These are phyloP conservation scores for Macrobrachium nipponense DNA, from an alignment of 1,140 invertebrate species.

Conservation along the genomic window DNA sequence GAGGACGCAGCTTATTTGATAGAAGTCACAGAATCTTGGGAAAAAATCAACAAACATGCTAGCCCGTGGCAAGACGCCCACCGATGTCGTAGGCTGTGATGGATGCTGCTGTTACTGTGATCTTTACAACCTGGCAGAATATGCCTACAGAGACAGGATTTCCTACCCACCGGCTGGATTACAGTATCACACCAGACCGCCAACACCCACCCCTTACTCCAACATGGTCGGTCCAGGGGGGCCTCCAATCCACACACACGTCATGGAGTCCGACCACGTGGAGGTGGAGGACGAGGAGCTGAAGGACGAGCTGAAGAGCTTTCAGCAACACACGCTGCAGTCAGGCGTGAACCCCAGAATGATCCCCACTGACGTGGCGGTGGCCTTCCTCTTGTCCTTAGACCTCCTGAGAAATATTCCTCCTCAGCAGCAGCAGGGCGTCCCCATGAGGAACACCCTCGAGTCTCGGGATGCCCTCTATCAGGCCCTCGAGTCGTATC, in stretches of 20 bases:
- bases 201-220: background rate
- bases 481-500: constrained; percentile 6
- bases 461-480: background rate
- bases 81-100: background rate
- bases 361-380: constrained; percentile 13
- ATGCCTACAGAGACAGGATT: constrained; percentile 20
- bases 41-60: background rate
- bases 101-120: constrained; percentile 35
- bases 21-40: too few species aligned
- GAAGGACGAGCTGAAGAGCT: background rate
- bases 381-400: constrained; percentile 41
- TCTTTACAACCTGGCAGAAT: constrained; percentile 24
- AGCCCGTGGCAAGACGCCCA: constrained; percentile 10
- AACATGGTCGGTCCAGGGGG: background rate
- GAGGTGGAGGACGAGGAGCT: background rate
- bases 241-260: background rate
- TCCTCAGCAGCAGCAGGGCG: constrained; percentile 24
- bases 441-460: background rate
- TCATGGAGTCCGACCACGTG: background rate
- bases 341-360: background rate
- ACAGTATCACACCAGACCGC: background rate
- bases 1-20: too few species aligned
- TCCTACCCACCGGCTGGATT: constrained; percentile 19
- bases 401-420: constrained; percentile 28
- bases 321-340: background rate